These are phyloP conservation scores for Diprion similis DNA, from an alignment of 1,140 invertebrate genomes.

Conservation along the genomic window DNA sequence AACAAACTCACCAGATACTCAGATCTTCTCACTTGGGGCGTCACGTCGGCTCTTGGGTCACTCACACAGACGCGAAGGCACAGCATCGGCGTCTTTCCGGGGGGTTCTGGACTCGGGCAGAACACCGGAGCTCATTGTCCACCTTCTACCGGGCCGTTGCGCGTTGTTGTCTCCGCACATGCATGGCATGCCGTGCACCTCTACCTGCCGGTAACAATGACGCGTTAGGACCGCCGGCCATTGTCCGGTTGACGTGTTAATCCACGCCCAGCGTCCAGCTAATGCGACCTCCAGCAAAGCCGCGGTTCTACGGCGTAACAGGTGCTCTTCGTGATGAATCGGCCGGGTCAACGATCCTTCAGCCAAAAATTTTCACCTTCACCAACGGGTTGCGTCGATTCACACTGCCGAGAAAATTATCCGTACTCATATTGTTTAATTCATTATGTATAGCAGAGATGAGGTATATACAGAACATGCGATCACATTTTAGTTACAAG, in stretches of 20 bases:
- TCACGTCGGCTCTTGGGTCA: neutral
- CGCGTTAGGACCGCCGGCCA: conserved; percentile 6
- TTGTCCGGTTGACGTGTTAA: conserved; percentile 5
- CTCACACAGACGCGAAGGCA: neutral
- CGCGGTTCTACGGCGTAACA: no score
- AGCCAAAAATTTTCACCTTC: no score
- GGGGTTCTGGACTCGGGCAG: neutral
- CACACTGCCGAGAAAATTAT: no score
- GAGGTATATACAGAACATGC: no score
- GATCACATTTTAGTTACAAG: no score
- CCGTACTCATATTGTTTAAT: no score
- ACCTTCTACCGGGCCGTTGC: neutral
- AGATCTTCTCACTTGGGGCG: neutral
- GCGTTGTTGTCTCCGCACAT: neutral
- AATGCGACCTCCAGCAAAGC: no score
- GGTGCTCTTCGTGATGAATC: no score
- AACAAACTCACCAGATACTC: no score
- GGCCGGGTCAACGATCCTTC: no score
- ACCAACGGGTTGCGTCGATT: no score
- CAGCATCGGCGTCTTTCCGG: neutral
- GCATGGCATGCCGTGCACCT: neutral
- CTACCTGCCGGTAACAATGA: neutral
- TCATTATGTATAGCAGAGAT: no score
- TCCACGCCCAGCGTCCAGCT: neutral
- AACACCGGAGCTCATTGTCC: conserved; percentile 4